phyloP scores from a whole-genome alignment of 2,888 invertebrate species.

The Allolobophora icterica region DNA sequence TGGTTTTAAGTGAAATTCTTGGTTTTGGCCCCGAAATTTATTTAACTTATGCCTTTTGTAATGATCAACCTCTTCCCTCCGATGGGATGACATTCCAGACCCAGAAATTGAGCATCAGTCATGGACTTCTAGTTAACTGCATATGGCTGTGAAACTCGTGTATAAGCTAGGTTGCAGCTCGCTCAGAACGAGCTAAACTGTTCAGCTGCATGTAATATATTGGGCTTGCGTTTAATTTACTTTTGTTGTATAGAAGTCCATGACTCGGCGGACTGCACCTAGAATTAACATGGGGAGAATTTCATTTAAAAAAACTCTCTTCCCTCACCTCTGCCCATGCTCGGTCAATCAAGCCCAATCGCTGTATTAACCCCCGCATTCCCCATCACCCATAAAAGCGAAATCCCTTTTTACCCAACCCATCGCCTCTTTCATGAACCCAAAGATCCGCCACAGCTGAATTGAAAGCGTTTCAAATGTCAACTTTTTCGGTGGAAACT shows the following conservation, averaged over 20 bases:
- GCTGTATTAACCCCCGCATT: background rate
- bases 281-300: too few species aligned
- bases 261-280: too few species aligned
- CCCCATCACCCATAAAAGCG: background rate
- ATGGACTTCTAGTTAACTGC: background rate
- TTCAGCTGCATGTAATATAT: background rate
- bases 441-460: background rate
- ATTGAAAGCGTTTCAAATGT: background rate
- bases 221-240: background rate
- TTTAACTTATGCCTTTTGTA: background rate
- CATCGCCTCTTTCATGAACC: background rate
- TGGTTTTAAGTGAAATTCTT: too few species aligned
- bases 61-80: background rate
- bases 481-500: background rate
- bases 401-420: background rate
- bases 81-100: background rate
- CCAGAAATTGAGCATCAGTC: background rate
- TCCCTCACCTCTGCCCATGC: background rate
- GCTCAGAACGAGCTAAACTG: background rate
- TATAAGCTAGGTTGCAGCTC: background rate
- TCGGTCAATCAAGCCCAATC: background rate
- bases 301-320: background rate
- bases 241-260: too few species aligned
- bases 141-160: background rate
- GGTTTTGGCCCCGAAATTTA: background rate